These are phyloP conservation scores for Aurelia sp. DNA, from an alignment of 30 jellyfish, hydroid and myxozoan genomes.

Conservation along the genomic window DNA sequence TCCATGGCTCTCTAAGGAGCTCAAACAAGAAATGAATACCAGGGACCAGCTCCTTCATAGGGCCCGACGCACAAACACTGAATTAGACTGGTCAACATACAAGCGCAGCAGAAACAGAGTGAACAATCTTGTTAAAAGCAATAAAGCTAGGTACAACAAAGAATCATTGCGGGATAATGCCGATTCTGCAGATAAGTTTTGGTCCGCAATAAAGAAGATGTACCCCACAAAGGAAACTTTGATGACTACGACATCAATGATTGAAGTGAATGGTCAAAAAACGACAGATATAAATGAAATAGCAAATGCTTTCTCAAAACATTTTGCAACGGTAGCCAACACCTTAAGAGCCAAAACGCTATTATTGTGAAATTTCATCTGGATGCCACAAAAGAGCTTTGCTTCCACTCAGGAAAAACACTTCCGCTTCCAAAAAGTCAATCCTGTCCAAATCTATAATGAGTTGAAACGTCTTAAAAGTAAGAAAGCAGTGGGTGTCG, in stretches of 20 bases:
- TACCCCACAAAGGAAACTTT: conserved; percentile 40
- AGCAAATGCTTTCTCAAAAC: conserved; percentile 28
- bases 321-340: conserved; percentile 33
- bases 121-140: conserved; percentile 44
- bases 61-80: conserved; percentile 60
- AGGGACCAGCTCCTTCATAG: conserved; percentile 74
- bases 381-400: conserved; percentile 44
- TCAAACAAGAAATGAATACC: conserved; percentile 53
- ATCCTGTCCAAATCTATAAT: conserved; percentile 32
- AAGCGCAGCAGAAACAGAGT: conserved; percentile 59
- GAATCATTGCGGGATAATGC: conserved; percentile 59
- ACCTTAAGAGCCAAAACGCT: conserved; percentile 6
- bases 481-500: conserved; percentile 59
- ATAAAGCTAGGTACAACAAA: conserved; percentile 54
- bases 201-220: conserved; percentile 59
- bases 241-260: conserved; percentile 34
- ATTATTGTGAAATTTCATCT: conserved; percentile 13
- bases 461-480: conserved; percentile 49
- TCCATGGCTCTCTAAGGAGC: conserved; percentile 66
- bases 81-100: conserved; percentile 53
- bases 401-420: conserved; percentile 38
- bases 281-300: conserved; percentile 29
- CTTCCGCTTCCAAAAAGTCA: conserved; percentile 54
- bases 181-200: conserved; percentile 55
- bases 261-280: conserved; percentile 40